Percentiles rank a stretch among this genome's conserved stretches.
Conservation (phyloP, 1,140 invertebrate species). For the Caenorhabditis inopinata region DNA sequence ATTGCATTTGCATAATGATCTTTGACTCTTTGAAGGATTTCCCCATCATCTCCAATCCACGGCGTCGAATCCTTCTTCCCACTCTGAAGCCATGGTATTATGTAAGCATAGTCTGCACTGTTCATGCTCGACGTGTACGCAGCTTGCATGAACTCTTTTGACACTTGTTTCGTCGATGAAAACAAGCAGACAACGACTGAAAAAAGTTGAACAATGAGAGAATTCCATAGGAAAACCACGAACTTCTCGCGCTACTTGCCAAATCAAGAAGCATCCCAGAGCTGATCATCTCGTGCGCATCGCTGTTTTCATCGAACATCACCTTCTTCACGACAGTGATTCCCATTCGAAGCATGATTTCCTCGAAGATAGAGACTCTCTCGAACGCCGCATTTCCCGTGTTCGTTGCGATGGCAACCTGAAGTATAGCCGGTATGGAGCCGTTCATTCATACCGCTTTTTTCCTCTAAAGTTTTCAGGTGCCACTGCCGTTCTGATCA, state of each 20-base stretch:
- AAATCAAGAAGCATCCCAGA: slow-evolving; percentile 56
- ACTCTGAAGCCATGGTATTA: slow-evolving; percentile 62
- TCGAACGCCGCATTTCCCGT: slow-evolving; percentile 59
- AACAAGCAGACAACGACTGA: slow-evolving; percentile 62
- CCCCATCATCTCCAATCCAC: slow-evolving; percentile 61
- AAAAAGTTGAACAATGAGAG: not conserved
- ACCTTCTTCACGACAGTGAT: slow-evolving; percentile 56
- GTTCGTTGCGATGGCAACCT: slow-evolving; percentile 60
- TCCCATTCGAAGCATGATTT: slow-evolving; percentile 52
- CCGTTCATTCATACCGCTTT: too few relatives aligned
- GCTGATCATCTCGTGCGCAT: slow-evolving; percentile 59
- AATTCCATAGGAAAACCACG: not conserved
- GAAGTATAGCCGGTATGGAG: too few relatives aligned
- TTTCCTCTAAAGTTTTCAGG: too few relatives aligned
- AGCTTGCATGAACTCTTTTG: slow-evolving; percentile 64
- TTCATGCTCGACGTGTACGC: slow-evolving; percentile 56
- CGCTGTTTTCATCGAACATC: slow-evolving; percentile 59
- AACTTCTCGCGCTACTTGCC: slow-evolving; percentile 57
- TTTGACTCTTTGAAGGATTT: slow-evolving; percentile 54
- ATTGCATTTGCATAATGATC: slow-evolving; percentile 57
- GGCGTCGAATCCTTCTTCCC: slow-evolving; percentile 58
- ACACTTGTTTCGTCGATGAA: slow-evolving; percentile 61
- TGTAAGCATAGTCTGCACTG: slow-evolving; percentile 59
- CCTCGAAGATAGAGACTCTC: slow-evolving; percentile 57
- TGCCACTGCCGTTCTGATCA: too few relatives aligned